phyloP scores from a whole-genome alignment of 2,888 invertebrate species.

The Chloroclysta siterata region DNA sequence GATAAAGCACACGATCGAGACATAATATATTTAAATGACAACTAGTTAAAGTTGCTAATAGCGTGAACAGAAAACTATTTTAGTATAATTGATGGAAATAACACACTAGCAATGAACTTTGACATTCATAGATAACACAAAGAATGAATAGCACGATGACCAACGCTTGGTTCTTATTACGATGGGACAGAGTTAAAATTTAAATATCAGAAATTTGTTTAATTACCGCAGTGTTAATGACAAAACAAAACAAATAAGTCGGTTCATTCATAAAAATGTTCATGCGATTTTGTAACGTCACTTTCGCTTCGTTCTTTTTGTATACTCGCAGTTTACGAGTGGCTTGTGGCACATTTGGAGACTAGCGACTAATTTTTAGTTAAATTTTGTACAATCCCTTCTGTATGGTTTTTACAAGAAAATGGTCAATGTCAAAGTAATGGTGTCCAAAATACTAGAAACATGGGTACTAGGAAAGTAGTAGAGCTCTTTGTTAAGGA shows the following conservation, averaged over 20 bases:
- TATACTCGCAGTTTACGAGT: no score
- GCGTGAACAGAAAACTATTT: conserved; percentile 6
- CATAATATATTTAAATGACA: conserved; percentile 3
- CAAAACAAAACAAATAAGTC: conserved; percentile 47
- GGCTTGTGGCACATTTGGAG: no score
- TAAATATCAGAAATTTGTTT: conserved; percentile 1
- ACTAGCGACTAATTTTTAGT: no score
- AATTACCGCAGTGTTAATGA: conserved; percentile 38
- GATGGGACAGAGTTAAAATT: conserved; percentile 16
- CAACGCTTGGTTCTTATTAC: conserved; percentile 32
- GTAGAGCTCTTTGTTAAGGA: no score
- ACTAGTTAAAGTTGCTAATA: conserved; percentile 9
- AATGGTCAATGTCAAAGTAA: no score
- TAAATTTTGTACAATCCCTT: no score
- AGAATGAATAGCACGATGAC: conserved; percentile 25
- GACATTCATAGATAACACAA: conserved; percentile 49
- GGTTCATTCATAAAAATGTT: conserved; percentile 56
- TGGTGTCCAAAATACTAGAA: no score
- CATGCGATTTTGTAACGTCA: conserved; percentile 43
- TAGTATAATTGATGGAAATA: conserved; percentile 48
- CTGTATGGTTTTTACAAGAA: no score
- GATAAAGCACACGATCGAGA: background rate
- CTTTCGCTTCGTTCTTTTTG: conserved; percentile 33
- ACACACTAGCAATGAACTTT: conserved; percentile 50
- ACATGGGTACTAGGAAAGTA: no score